A percentile compares a stretch with the other conserved stretches of the same genome.
Evolutionary conservation across 2,797 vertebrate species (phyloP).

Genomic region (Acipenser ruthenus): DNA sequence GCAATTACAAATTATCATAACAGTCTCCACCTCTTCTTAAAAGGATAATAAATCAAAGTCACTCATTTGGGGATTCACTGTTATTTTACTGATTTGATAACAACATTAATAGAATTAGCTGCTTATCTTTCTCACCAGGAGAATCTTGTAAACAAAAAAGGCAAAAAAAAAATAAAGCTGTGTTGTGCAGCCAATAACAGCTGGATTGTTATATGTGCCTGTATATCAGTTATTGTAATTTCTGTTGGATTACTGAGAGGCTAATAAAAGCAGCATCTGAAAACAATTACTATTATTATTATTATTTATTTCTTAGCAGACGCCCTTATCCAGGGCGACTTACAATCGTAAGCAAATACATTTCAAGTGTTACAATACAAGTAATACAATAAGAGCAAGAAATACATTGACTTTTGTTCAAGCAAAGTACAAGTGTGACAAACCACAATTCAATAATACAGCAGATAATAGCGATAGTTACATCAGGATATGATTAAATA

Average conservation of each 20-base stretch:
- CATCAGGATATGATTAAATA: no score
- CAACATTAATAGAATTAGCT: slow-evolving; percentile 64
- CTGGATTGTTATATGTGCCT: slow-evolving; percentile 39
- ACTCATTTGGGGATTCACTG: slow-evolving; percentile 51
- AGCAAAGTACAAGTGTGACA: no score
- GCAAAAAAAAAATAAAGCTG: slow-evolving; percentile 24
- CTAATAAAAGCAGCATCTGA: slow-evolving; percentile 36
- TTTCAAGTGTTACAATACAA: no score
- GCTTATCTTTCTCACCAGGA: slow-evolving; percentile 68
- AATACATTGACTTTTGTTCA: no score
- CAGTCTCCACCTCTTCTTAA: slow-evolving; percentile 3
- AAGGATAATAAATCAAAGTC: slow-evolving; percentile 56
- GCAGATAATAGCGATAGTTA: no score
- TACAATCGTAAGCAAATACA: no score
- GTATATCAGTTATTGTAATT: slow-evolving; percentile 38
- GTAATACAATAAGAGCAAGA: no score
- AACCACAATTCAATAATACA: no score
- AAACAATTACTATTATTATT: no score
- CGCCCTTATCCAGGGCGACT: no score
- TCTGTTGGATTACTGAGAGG: slow-evolving; percentile 24
- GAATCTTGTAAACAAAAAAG: slow-evolving; percentile 38
- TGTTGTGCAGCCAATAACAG: slow-evolving; percentile 23
- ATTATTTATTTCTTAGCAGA: no score
- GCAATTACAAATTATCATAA: slow-evolving; percentile 26
- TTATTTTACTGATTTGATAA: slow-evolving; percentile 60